phyloP scores from a whole-genome alignment of 1,140 invertebrate genomes.

The Alviniconcha marisindica region DNA sequence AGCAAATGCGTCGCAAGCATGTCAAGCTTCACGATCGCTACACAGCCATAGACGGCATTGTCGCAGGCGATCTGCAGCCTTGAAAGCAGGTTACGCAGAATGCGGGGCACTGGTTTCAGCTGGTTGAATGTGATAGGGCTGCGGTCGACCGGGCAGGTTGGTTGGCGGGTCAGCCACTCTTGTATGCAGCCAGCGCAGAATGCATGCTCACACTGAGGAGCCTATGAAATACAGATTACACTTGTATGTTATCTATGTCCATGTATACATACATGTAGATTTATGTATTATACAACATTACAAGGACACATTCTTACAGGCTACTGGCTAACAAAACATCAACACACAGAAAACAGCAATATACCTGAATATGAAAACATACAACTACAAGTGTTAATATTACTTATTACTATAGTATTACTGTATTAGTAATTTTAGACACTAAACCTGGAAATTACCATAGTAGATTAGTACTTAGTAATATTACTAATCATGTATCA shows the following conservation, averaged over 20 bases:
- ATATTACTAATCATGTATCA: too few species aligned
- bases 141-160: conserved; percentile 95
- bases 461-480: too few species aligned
- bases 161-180: conserved; percentile 94
- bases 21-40: conserved; percentile 90
- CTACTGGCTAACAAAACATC: too few species aligned
- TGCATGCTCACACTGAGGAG: conserved; percentile 95
- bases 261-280: not conserved
- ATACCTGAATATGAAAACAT: too few species aligned
- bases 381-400: too few species aligned
- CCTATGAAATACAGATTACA: conserved; percentile 80
- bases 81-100: conserved; percentile 92
- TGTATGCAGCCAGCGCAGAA: conserved; percentile 95
- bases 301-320: too few species aligned
- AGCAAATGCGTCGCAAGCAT: conserved; percentile 85
- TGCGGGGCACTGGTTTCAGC: conserved; percentile 92
- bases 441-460: too few species aligned
- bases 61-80: conserved; percentile 93
- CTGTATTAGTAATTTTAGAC: too few species aligned
- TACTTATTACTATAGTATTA: too few species aligned
- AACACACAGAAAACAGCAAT: too few species aligned
- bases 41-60: conserved; percentile 91
- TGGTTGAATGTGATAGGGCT: conserved; percentile 91
- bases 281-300: too few species aligned
- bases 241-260: not conserved